phyloP scores from a whole-genome alignment of 1,140 invertebrate genomes.

The Drosophila sturtevanti region DNA sequence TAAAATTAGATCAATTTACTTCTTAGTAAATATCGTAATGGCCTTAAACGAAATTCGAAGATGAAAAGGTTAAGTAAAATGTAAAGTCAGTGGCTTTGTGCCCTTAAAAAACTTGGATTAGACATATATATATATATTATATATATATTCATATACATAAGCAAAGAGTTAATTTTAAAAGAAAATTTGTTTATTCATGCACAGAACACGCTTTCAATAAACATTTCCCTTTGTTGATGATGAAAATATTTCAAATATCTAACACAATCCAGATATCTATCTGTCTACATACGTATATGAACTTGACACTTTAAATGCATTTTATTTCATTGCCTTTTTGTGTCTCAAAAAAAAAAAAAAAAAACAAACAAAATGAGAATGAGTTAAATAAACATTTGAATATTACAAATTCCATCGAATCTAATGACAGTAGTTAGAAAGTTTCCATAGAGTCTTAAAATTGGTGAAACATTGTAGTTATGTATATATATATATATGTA shows the following conservation, averaged over 20 bases:
- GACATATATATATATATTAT: neutral
- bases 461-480: neutral
- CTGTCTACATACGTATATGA: conserved; percentile 25
- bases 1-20: too few species aligned
- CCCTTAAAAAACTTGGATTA: neutral
- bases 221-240: conserved; percentile 13
- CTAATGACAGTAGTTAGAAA: conserved; percentile 7
- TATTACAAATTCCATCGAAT: conserved; percentile 28
- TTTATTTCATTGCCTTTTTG: neutral
- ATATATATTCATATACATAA: neutral
- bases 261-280: too few species aligned
- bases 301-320: conserved; percentile 30
- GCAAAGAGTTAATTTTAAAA: too few species aligned
- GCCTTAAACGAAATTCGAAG: too few species aligned
- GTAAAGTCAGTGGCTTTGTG: neutral
- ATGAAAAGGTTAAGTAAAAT: neutral
- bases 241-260: conserved; percentile 39
- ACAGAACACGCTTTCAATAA: neutral
- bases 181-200: neutral
- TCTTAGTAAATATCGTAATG: too few species aligned
- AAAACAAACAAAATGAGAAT: conserved; percentile 45
- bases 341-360: conserved; percentile 28
- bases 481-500: neutral
- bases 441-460: neutral
- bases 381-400: conserved; percentile 54